These are phyloP conservation scores for Hyperoplus immaculatus DNA, from an alignment of 2,797 vertebrate species.

Conservation along the genomic window DNA sequence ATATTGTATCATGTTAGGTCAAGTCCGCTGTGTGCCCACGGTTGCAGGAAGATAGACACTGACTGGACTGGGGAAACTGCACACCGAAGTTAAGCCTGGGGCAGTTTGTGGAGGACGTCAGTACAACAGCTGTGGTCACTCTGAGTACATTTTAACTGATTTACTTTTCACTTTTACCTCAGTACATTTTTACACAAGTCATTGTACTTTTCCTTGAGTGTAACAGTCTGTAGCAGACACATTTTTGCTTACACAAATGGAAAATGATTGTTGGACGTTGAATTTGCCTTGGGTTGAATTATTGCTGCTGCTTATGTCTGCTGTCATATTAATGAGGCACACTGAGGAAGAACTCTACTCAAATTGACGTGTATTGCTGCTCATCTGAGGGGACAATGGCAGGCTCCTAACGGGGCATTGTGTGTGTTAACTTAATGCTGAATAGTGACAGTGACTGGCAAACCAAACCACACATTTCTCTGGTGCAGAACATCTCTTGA, in stretches of 20 bases:
- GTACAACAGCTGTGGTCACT: neutral
- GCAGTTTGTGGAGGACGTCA: no score
- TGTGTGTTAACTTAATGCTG: slow-evolving; percentile 47
- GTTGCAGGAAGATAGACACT: no score
- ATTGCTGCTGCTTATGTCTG: slow-evolving; percentile 17
- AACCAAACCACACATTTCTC: slow-evolving; percentile 44
- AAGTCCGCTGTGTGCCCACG: no score
- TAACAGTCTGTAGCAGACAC: neutral
- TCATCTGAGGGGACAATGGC: slow-evolving; percentile 37
- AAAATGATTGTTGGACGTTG: slow-evolving; percentile 5
- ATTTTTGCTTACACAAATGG: slow-evolving; percentile 27
- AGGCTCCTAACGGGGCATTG: slow-evolving; percentile 32
- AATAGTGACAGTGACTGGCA: slow-evolving; percentile 49
- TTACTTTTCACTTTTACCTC: neutral
- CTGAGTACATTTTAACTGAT: neutral
- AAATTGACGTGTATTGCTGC: slow-evolving; percentile 48
- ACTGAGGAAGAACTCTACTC: slow-evolving; percentile 30
- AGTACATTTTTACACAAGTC: neutral
- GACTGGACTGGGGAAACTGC: no score
- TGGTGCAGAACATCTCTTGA: slow-evolving; percentile 47
- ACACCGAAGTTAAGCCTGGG: no score
- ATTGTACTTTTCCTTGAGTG: neutral
- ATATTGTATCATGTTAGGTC: no score
- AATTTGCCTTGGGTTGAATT: slow-evolving; percentile 28
- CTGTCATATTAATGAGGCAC: slow-evolving; percentile 56